Evolutionary conservation across 1,140 invertebrate genomes (phyloP), one percentile per base, ranked within the genome.

Genomic region (Drosophila chauvacae): DNA sequence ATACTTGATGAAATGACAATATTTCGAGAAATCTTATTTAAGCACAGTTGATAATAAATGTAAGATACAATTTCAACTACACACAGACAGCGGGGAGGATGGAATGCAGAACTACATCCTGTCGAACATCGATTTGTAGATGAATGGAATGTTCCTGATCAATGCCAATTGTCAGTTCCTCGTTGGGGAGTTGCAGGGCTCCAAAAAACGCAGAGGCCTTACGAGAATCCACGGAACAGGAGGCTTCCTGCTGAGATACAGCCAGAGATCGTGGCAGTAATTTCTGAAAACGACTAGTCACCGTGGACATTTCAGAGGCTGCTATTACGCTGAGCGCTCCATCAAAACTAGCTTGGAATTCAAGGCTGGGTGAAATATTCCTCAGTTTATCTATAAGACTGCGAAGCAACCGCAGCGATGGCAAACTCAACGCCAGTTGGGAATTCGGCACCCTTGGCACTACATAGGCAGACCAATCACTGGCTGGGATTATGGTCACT

Each of bases 371-470:
- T 41, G 95, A 95, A 91, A 97, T 94, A 57, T 95, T 96, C 87
- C 96, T 96, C 94, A 98, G 96, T 77, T 96, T 94, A 48, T 98
- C 97, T 16, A 97, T 95, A 4, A 97, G 95, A 80, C 94, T 96
- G 64, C 95, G 94, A 11, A 98, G 83, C 39, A 96, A 93, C 83
- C 96, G 97, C 23, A 97, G 92, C 37, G 95, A 93, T 13, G 97
- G 97, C 93, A 97, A 93, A 63, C 96, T 94, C 70, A 97, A 95
- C 37, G 96, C 95, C 58, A 97, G 95, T 95, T 97, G 95, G 92
- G 96, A 97, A 50, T 95, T 92, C 10, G 96, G 96, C 76, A 96
- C 94, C 58, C 93, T 93, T 14, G 97, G 97, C 86, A 97, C 95
- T 63, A 95, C 93, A 91, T 95, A 97, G 39, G 96, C 94, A 5